Evolutionary conservation across 2,113 vertebrate species (phyloP), one percentile per base, ranked within the genome.

Genomic region (Merops nubicus): DNA sequence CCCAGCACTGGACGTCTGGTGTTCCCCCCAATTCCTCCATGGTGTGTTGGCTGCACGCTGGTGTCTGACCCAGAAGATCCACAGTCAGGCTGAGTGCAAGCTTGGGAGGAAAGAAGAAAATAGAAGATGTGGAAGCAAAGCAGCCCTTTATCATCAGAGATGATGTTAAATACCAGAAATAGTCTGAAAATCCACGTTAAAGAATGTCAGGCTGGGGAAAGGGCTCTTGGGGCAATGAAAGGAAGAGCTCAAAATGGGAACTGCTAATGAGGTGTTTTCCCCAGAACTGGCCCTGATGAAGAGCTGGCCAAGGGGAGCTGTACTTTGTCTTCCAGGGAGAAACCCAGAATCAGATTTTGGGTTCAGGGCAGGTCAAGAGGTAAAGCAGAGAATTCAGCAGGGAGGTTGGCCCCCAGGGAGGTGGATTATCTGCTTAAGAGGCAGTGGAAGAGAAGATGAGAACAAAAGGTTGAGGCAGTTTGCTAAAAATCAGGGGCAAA

Each of bases 391-490:
- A 48, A 69, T 59, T 77, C 63, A 50, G 69, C 75, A 84, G 78
- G 45, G 29, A 89, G 65, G 43, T 69, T 45, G 75, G 78, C 78
- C 82, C 78, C 47, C 79, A 67, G 5, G 79, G 92, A 91, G 78
- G 78, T 19, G 76, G 53, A 86, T 91, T 88, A 56, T 57, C 45
- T 59, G 38, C 64, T 83, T 64, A 74, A 93, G 79, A 72, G 33
- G 72, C 28, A 50, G 82, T 19, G 74, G 85, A 47, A 93, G 82
- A 74, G 70, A 86, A 96, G 95, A 57, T 33, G 82, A 74, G 85
- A 85, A 91, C 70, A 94, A 94, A 91, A 94, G 75, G 76, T 59
- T 59, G 85, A 93, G 54, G 54, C 50, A 80, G 73, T 68, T 80
- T 65, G 59, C 75, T 95, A 63, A 83, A 93, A 93, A 67, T 33